A percentile compares a stretch with the other conserved stretches of the same genome.
Conservation (phyloP, 2,888 invertebrate species). For the Tetanocera ferruginea region DNA sequence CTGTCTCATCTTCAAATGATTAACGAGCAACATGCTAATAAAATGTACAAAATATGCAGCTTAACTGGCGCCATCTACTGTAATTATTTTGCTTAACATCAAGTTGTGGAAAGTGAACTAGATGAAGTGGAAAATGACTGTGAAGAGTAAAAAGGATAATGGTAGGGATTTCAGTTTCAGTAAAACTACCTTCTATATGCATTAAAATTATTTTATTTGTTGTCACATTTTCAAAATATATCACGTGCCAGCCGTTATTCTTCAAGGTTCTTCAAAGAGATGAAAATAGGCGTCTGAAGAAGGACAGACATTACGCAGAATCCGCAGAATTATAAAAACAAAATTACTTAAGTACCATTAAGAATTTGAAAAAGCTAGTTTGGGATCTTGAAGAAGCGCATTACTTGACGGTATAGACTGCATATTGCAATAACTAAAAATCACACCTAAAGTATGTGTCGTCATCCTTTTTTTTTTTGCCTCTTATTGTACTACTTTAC, state of each 20-base stretch:
- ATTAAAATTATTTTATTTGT: too few species aligned
- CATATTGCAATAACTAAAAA: not conserved
- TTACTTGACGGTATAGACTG: not conserved
- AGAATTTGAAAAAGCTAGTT: too few species aligned
- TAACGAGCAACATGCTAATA: constrained; percentile 46
- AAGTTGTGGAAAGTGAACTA: not conserved
- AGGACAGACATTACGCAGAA: too few species aligned
- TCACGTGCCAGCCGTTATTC: too few species aligned
- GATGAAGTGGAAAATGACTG: constrained; percentile 4
- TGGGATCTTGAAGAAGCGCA: too few species aligned
- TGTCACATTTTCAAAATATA: too few species aligned
- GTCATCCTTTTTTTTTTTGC: not conserved
- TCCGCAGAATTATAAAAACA: too few species aligned
- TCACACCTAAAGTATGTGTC: not conserved
- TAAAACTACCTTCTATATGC: not conserved
- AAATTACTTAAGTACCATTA: too few species aligned
- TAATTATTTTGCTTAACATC: constrained; percentile 23
- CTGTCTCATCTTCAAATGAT: constrained; percentile 34
- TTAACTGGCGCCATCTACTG: constrained; percentile 13
- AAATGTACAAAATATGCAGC: constrained; percentile 35
- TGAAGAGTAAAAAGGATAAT: not conserved
- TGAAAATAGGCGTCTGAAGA: too few species aligned
- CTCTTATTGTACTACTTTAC: not conserved
- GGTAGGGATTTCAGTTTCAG: not conserved
- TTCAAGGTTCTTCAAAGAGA: too few species aligned